Percentiles rank a stretch among this genome's conserved stretches.
These are phyloP conservation scores for Cairina moschata DNA, from an alignment of 2,113 vertebrate genomes.

Conservation along the genomic window DNA sequence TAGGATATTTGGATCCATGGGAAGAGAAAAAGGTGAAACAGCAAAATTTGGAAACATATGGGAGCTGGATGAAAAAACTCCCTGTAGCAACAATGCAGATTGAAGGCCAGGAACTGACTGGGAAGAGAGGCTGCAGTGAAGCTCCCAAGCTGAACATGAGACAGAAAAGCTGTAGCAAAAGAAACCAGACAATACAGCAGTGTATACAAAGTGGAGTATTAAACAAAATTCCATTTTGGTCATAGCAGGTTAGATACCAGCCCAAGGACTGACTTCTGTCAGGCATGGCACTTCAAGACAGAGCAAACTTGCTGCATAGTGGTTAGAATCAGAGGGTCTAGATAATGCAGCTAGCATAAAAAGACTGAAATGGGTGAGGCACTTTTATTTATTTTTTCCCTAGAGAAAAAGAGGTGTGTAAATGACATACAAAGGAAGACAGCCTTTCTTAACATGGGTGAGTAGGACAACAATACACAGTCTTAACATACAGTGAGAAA, in stretches of 20 bases:
- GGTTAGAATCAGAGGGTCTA: not conserved
- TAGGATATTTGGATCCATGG: not conserved
- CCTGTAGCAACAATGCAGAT: not conserved
- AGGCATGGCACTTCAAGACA: not conserved
- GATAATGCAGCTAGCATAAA: not conserved
- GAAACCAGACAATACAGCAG: not conserved
- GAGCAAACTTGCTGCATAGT: not conserved
- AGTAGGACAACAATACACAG: fast-evolving
- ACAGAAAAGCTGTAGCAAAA: not conserved
- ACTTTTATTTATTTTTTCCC: not conserved
- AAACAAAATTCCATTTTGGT: not conserved
- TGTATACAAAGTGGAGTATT: fast-evolving
- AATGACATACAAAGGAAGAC: not conserved
- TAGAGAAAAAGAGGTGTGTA: not conserved
- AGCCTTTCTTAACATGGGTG: not conserved
- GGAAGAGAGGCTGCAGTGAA: not conserved
- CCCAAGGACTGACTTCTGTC: not conserved
- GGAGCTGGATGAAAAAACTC: not conserved
- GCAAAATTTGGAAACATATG: not conserved
- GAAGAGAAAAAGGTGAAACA: not conserved
- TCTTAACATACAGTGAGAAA: not conserved
- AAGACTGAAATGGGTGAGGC: not conserved
- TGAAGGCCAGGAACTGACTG: not conserved
- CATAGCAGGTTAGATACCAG: fast-evolving
- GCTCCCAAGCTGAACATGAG: not conserved